These are phyloP conservation scores for Mus caroli DNA, from an alignment of 2,797 vertebrate genomes.

Conservation along the genomic window DNA sequence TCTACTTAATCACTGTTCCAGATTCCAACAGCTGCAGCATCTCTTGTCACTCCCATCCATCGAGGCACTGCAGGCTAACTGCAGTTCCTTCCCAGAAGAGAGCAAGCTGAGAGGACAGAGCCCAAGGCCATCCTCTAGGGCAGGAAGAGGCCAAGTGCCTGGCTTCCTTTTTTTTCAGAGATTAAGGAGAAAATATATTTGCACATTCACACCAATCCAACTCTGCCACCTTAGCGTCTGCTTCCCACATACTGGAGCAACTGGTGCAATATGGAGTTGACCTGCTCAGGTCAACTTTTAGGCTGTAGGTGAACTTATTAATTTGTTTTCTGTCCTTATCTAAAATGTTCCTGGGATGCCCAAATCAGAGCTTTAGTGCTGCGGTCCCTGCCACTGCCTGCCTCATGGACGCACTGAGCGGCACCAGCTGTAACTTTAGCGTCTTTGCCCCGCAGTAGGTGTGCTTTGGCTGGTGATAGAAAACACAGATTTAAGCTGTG, in stretches of 20 bases:
- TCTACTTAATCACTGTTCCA: conserved; percentile 51
- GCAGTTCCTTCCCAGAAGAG: background rate
- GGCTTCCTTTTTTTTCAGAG: conserved; percentile 7
- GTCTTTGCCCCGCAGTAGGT: conserved; percentile 61
- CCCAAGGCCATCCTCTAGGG: background rate
- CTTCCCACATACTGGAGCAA: conserved; percentile 25
- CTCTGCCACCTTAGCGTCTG: conserved; percentile 50
- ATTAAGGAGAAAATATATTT: conserved; percentile 13
- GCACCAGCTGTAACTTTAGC: conserved; percentile 34
- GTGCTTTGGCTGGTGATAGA: conserved; percentile 74
- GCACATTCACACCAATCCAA: conserved; percentile 31
- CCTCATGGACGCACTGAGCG: conserved; percentile 45
- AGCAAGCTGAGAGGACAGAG: conserved; percentile 47
- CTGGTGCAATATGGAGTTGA: conserved; percentile 46
- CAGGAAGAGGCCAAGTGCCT: background rate
- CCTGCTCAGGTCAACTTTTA: conserved; percentile 64
- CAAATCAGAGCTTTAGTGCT: conserved; percentile 57
- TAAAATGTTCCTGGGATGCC: conserved; percentile 53
- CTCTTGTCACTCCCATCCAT: background rate
- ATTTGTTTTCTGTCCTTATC: conserved; percentile 61
- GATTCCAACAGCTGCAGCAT: background rate
- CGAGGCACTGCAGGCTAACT: background rate
- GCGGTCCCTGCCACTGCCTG: conserved; percentile 33
- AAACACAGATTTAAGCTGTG: conserved; percentile 70
- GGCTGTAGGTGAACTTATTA: conserved; percentile 55